A percentile compares a stretch with the other conserved stretches of the same genome.
Evolutionary conservation across 2,888 invertebrate species (phyloP).

Genomic region (Cremastinae sp.): DNA sequence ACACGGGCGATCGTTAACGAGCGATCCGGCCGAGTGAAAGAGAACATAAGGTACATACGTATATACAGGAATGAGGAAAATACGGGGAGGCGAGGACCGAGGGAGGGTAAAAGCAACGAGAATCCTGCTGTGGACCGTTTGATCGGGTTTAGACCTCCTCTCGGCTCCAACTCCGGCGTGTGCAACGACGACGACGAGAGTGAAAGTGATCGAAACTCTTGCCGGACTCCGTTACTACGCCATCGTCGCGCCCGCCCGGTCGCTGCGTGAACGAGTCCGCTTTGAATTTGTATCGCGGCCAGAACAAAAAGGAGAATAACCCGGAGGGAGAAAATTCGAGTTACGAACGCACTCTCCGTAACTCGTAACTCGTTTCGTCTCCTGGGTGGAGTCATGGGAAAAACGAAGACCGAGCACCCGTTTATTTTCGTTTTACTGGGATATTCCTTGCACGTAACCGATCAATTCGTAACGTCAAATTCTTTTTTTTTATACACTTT

Average conservation of each 20-base stretch:
- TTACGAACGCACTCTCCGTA: not conserved
- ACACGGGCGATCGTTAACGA: constrained; percentile 50
- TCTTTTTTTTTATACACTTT: no score
- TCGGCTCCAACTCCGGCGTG: not conserved
- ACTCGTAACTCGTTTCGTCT: no score
- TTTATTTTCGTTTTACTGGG: no score
- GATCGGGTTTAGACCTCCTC: constrained; percentile 11
- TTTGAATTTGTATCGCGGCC: constrained; percentile 48
- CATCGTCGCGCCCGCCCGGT: constrained; percentile 5
- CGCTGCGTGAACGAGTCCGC: constrained; percentile 51
- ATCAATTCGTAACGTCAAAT: no score
- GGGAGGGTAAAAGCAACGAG: constrained; percentile 14
- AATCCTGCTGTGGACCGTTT: constrained; percentile 12
- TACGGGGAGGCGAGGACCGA: not conserved
- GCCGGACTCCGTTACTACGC: constrained; percentile 11
- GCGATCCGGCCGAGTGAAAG: constrained; percentile 48
- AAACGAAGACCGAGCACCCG: no score
- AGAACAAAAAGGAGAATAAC: constrained; percentile 1
- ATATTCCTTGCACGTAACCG: no score
- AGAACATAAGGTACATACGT: constrained; percentile 36
- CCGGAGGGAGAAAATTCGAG: constrained; percentile 31
- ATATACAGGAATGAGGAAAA: constrained; percentile 27
- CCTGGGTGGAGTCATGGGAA: no score
- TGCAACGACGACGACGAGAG: constrained; percentile 40
- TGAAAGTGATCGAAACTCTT: constrained; percentile 55